Evolutionary conservation across 2,113 vertebrate genomes (phyloP).

Genomic region (Callipepla squamata): DNA sequence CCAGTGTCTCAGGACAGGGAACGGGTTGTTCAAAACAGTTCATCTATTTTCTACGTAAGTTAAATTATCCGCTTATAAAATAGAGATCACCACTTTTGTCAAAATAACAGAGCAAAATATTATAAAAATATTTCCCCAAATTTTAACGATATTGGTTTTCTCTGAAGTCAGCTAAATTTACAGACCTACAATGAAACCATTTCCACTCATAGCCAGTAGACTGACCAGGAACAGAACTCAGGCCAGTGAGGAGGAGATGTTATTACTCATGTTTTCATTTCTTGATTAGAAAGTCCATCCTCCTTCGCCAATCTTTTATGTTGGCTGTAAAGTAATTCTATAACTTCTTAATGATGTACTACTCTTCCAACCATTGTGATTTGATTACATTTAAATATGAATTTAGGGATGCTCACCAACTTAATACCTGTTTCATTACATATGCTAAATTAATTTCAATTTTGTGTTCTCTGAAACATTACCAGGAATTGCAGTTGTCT

Average conservation of each 20-base stretch:
- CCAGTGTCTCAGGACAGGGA: background rate
- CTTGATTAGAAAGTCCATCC: background rate
- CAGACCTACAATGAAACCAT: background rate
- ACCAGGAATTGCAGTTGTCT: slow-evolving; percentile 84
- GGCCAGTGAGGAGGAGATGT: background rate
- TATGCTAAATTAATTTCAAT: background rate
- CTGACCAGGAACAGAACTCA: background rate
- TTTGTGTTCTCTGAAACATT: slow-evolving; percentile 56
- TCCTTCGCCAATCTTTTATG: background rate
- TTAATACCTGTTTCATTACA: background rate
- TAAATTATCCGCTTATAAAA: background rate
- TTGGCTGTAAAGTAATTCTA: background rate
- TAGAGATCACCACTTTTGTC: background rate
- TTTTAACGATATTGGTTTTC: background rate
- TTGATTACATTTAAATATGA: background rate
- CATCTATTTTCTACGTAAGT: background rate
- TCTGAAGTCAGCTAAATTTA: background rate
- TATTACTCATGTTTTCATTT: background rate
- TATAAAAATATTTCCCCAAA: background rate
- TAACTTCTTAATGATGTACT: background rate
- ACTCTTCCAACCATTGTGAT: background rate
- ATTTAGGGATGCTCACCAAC: background rate
- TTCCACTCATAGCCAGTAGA: background rate
- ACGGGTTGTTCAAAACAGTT: background rate
- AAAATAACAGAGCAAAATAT: background rate